Evolutionary conservation across 2,113 vertebrate species (phyloP).

Genomic region (Sapajus apella): DNA sequence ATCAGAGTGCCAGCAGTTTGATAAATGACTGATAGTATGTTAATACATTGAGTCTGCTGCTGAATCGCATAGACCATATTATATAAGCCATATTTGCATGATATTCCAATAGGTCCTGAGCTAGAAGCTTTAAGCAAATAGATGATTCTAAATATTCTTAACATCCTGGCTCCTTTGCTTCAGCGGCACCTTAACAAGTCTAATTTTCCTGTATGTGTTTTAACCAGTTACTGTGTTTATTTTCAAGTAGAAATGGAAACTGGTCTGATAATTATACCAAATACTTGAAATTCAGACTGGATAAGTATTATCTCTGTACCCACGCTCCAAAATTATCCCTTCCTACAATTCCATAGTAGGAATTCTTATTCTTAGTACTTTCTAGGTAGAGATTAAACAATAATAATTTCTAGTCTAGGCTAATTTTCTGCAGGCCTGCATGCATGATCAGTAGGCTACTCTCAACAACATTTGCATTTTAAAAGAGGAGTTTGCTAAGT

Average conservation of each 20-base stretch:
- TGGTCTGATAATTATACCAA: constrained; percentile 11
- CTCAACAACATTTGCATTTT: not conserved
- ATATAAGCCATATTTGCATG: not conserved
- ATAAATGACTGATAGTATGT: not conserved
- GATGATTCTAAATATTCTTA: not conserved
- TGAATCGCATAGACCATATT: not conserved
- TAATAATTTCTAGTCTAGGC: not conserved
- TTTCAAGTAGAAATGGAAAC: not conserved
- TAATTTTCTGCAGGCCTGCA: not conserved
- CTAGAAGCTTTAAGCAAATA: not conserved
- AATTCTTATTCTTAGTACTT: not conserved
- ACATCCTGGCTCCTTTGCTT: not conserved
- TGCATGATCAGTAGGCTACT: not conserved
- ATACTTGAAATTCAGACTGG: constrained; percentile 35
- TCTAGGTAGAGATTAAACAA: not conserved
- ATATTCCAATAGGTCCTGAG: not conserved
- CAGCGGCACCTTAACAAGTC: not conserved
- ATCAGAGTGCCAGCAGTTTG: not conserved
- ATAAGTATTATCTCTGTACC: not conserved
- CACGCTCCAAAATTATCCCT: not conserved
- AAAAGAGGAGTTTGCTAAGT: constrained; percentile 4
- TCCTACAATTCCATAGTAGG: not conserved
- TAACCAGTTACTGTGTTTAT: not conserved
- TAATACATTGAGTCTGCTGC: not conserved
- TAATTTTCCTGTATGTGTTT: not conserved